Base-by-base conservation (phyloP, 2,113 vertebrate genomes). In the Silurus asotus region DNA sequence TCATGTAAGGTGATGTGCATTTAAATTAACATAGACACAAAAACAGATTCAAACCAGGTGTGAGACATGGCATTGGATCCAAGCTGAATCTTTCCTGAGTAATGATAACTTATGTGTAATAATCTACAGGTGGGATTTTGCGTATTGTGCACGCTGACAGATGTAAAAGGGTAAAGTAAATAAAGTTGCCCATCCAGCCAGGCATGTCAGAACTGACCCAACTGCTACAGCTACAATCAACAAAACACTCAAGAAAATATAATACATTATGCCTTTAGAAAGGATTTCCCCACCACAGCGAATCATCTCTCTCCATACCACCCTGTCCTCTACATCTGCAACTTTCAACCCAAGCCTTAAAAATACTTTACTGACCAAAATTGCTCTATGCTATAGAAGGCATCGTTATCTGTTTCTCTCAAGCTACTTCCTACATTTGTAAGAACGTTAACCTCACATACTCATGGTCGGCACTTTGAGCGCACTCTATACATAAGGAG, bases 311-410 rank as follows among this genome's bases (percentile, higher is more conserved):
- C 37, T 37, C 37, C 37, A 37, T 37, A 37, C 37, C 37, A 37
- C 37, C 37, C 37, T 37, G 37, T 37, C 37, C 37, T 37, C 37
- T 37, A 37, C 37, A 37, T 37, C 37, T 37, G 37, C 1, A 1
- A 3, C 37, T 37, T 37, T 37, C 37, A 37, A 37, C 2, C 37
- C 37, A 37, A 37, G 37, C 37, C 37, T 37, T 37, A 37, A 37
- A 37, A 37, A 37, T 2, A 37, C 37, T 37, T 62, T 61, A 84
- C 51, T 72, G 75, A 80, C 74, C 13, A 19, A 83, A 58, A 83
- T 69, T 61, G 72, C n/a, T 59, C 77, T 87, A 48, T 56, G 61
- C 28, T 87, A 49, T 76, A 25, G 17, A 37, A 53, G 45, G 25
- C 28, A 19, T 67, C 76, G 23, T 53, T 55, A 64, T 51, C 20